Conservation (phyloP, 2,113 vertebrate species). For the Syngnathus floridae region DNA sequence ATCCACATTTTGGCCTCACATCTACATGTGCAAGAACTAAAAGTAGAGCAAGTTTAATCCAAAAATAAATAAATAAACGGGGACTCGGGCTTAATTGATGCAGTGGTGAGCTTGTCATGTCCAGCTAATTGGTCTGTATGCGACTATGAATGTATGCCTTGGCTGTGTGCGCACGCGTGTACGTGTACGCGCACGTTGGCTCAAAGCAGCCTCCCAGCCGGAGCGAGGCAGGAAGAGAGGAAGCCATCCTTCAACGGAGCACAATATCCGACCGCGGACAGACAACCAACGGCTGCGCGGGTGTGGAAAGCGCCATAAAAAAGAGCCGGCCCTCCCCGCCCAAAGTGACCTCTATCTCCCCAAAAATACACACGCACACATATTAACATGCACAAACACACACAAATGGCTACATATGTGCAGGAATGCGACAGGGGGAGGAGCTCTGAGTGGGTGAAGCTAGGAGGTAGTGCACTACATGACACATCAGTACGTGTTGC, state of each 20-base stretch:
- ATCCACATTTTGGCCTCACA: no score
- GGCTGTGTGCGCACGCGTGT: conserved; percentile 19
- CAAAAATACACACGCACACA: conserved; percentile 29
- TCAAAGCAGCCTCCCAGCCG: conserved; percentile 37
- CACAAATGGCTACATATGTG: conserved; percentile 68
- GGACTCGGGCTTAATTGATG: conserved; percentile 58
- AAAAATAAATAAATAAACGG: not conserved
- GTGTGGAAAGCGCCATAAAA: conserved; percentile 58
- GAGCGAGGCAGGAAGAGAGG: conserved; percentile 59
- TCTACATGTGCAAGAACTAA: no score
- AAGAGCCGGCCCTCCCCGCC: conserved; percentile 70
- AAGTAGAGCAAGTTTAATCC: no score
- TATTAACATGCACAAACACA: conserved; percentile 20
- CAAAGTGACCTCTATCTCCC: conserved; percentile 84
- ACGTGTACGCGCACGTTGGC: conserved; percentile 18
- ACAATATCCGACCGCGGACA: conserved; percentile 66
- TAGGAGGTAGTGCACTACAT: not conserved
- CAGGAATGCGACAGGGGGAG: conserved; percentile 88
- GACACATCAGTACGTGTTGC: not conserved
- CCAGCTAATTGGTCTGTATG: conserved; percentile 52
- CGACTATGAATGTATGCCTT: conserved; percentile 27
- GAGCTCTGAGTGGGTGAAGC: conserved; percentile 74
- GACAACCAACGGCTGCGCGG: conserved; percentile 64
- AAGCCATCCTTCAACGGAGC: conserved; percentile 68
- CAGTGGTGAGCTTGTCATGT: conserved; percentile 58